Evolutionary conservation across 2,797 vertebrate species (phyloP).

Genomic region (Enteromius treurensis): DNA sequence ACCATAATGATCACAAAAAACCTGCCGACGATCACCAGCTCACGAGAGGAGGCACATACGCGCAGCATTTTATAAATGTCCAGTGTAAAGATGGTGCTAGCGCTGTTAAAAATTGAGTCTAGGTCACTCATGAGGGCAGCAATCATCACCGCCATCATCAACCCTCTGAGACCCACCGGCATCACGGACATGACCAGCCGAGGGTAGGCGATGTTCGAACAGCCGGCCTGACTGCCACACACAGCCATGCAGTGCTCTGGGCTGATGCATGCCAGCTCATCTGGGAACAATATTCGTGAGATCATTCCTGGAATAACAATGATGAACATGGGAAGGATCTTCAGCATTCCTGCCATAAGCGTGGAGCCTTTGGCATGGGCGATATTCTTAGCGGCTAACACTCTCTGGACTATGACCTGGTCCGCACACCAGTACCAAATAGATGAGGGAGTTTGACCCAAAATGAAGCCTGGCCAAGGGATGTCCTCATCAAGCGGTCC

Average conservation of each 20-base stretch:
- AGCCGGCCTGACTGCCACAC: constrained; percentile 94
- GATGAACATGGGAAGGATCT: constrained; percentile 96
- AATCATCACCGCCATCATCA: constrained; percentile 99
- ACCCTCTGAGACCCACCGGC: constrained; percentile 92
- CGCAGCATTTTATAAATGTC: constrained; percentile 92
- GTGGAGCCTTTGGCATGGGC: constrained; percentile 94
- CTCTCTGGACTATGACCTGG: constrained; percentile 98
- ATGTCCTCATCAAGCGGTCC: constrained; percentile 92
- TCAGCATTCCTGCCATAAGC: constrained; percentile 95
- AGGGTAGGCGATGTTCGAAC: constrained; percentile 98
- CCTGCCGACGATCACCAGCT: constrained; percentile 91
- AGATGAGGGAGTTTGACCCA: constrained; percentile 96
- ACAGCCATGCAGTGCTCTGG: constrained; percentile 97
- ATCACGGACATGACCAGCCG: constrained; percentile 95
- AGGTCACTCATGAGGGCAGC: constrained; percentile 98
- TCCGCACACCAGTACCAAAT: constrained; percentile 99
- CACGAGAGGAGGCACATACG: constrained; percentile 83
- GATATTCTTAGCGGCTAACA: constrained; percentile 95
- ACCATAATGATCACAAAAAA: constrained; percentile 96
- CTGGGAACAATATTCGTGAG: constrained; percentile 90
- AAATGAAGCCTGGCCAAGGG: constrained; percentile 95
- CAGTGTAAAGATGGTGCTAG: constrained; percentile 97
- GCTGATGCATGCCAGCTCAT: constrained; percentile 94
- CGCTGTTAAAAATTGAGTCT: constrained; percentile 98
- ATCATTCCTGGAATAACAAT: constrained; percentile 99